Percentiles rank a stretch among this genome's conserved stretches.
Evolutionary conservation across 1,140 invertebrate species (phyloP).

Genomic region (Zaprionus lachaisei): DNA sequence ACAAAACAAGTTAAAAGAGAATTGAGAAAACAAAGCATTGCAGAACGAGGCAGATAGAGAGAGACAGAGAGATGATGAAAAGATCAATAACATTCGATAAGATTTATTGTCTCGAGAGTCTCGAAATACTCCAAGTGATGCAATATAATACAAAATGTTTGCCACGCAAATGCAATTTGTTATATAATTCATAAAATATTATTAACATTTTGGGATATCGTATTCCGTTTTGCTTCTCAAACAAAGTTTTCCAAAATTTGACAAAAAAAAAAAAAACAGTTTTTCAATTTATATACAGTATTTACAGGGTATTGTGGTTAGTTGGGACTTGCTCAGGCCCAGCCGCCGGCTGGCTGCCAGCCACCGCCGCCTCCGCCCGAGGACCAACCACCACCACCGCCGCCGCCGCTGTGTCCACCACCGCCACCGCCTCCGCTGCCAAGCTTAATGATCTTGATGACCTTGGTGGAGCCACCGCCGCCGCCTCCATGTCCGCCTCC

Average conservation of each 20-base stretch:
- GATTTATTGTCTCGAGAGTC: slow-evolving; percentile 32
- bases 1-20: neutral
- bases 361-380: slow-evolving; percentile 65
- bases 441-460: slow-evolving; percentile 65
- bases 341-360: slow-evolving; percentile 79
- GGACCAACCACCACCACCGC: slow-evolving; percentile 51
- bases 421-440: slow-evolving; percentile 46
- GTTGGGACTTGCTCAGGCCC: slow-evolving; percentile 57
- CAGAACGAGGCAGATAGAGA: neutral
- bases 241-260: slow-evolving; percentile 7
- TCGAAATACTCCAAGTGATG: slow-evolving; percentile 16
- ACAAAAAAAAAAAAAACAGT: slow-evolving; percentile 38
- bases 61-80: neutral
- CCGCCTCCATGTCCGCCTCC: slow-evolving; percentile 44
- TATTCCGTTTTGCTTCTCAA: neutral
- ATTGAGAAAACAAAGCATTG: neutral
- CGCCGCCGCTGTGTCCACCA: slow-evolving; percentile 44
- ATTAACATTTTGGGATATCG: slow-evolving; percentile 1
- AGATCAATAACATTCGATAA: slow-evolving; percentile 22
- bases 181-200: slow-evolving; percentile 27
- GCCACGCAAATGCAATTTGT: slow-evolving; percentile 22
- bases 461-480: slow-evolving; percentile 56
- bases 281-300: slow-evolving; percentile 66
- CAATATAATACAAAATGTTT: slow-evolving; percentile 28
- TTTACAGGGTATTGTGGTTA: slow-evolving; percentile 51